These are phyloP conservation scores for Pelochelys cantorii DNA, from an alignment of 2,797 vertebrate genomes.

Conservation along the genomic window DNA sequence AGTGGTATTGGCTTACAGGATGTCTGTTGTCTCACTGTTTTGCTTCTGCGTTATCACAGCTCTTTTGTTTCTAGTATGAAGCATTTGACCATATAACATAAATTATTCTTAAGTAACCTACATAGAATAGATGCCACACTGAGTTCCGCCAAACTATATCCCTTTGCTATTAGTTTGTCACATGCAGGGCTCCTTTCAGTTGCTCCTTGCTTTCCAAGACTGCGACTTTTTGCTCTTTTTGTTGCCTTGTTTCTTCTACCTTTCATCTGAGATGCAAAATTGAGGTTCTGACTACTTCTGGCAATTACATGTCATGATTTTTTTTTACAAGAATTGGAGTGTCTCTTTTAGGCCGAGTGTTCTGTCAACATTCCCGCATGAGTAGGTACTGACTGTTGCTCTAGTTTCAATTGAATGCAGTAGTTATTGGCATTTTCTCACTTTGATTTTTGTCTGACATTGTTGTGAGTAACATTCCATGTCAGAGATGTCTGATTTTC, in stretches of 20 bases:
- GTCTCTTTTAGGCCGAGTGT: neutral
- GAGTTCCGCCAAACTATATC: neutral
- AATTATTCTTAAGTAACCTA: neutral
- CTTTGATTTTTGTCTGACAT: neutral
- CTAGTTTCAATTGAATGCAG: neutral
- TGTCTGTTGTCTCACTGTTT: neutral
- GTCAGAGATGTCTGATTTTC: neutral
- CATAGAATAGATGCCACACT: neutral
- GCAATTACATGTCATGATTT: neutral
- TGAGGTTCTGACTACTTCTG: neutral
- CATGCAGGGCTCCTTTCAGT: neutral
- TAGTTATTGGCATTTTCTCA: neutral
- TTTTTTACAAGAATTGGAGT: neutral
- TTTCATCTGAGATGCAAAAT: neutral
- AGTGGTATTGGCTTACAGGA: neutral
- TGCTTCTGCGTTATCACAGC: neutral
- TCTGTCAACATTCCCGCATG: neutral
- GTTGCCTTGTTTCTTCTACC: neutral
- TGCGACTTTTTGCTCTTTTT: neutral
- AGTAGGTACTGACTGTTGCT: neutral
- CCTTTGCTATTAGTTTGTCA: neutral
- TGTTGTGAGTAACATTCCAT: neutral
- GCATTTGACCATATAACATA: neutral
- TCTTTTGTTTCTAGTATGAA: neutral
- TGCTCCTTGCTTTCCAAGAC: neutral